Evolutionary conservation across 35 echinoderm and acorn worm genomes (phyloP).

Genomic region (Holothuria glaberrima): DNA sequence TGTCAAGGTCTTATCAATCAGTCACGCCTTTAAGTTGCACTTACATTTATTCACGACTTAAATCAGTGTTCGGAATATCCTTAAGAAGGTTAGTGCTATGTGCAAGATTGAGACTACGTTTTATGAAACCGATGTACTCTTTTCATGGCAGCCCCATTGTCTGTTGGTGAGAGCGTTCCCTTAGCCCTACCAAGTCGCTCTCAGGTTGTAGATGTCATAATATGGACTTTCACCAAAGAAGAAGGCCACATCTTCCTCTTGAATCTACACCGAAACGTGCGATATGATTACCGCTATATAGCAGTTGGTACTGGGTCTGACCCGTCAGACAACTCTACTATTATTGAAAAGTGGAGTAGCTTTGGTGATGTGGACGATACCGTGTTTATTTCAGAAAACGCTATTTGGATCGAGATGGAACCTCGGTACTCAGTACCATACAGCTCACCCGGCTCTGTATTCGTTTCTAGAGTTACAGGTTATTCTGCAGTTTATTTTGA

Average conservation of each 20-base stretch:
- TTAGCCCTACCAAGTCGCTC: not conserved
- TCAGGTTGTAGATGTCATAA: not conserved
- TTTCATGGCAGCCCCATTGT: not conserved
- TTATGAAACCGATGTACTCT: not conserved
- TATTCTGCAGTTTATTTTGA: too few species aligned
- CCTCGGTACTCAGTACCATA: not conserved
- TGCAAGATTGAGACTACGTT: too few species aligned
- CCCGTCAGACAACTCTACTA: not conserved
- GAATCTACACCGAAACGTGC: not conserved
- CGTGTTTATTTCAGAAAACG: not conserved
- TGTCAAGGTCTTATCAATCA: too few species aligned
- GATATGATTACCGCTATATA: not conserved
- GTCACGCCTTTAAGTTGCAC: too few species aligned
- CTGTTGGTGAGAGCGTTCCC: not conserved
- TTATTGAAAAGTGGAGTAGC: not conserved
- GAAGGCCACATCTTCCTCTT: not conserved
- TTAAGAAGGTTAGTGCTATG: too few species aligned
- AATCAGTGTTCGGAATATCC: too few species aligned
- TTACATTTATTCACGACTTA: too few species aligned
- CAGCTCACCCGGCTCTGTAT: conserved; percentile 9
- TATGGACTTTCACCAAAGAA: not conserved
- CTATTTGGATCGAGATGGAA: not conserved
- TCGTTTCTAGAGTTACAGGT: not conserved
- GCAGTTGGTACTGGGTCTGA: not conserved
- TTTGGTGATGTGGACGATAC: not conserved